Base-by-base conservation (phyloP, 2,888 invertebrate species). In the Ectemnius lituratus region DNA sequence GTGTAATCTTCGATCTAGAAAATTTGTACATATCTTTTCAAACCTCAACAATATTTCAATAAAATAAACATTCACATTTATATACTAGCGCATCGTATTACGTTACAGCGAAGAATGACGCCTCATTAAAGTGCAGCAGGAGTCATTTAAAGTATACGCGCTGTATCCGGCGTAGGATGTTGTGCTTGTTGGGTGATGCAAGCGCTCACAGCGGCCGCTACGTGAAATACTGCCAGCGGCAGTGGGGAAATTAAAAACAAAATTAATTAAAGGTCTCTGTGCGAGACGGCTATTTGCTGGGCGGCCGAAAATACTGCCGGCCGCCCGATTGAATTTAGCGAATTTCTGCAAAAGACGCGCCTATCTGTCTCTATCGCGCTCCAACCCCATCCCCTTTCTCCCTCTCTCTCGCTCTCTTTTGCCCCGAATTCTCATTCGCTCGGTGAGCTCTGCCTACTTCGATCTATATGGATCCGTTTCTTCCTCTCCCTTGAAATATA, bases 221-320 rank as follows among this genome's bases (percentile, higher is more conserved):
- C 64, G 72, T 81, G 67, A 81, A 81, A 82, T 83, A 79, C 75
- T 71, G 75, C 70, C 18, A 68, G 62, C 58, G 70, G 70, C 75
- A 73, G 67, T 57, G 58, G 70, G 75, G 62, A 78, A 81, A 82
- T 83, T 81, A 79, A 79, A 78, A 83, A 81, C 61, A 81, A 75
- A 75, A 83, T 81, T 82, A 78, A 78, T 81, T 81, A 76, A 78
- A 80, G 60, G 70, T 63, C 66, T 11, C 37, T 37, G 60, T 37
- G 64, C 52, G 58, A 63, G 58, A 67, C 63, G 57, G 71, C 65
- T 65, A 65, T 73, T 73, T 62, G 67, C 67, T 62, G 59, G 11
- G n/a, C 49, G 56, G 13, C 23, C 37, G 46, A 49, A 49, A 76
- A 64, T 57, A 37, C 37, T 37, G 57, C 16, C 67, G 20, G 46